phyloP scores from a whole-genome alignment of 2,113 vertebrate species.

The Prolemur simus region DNA sequence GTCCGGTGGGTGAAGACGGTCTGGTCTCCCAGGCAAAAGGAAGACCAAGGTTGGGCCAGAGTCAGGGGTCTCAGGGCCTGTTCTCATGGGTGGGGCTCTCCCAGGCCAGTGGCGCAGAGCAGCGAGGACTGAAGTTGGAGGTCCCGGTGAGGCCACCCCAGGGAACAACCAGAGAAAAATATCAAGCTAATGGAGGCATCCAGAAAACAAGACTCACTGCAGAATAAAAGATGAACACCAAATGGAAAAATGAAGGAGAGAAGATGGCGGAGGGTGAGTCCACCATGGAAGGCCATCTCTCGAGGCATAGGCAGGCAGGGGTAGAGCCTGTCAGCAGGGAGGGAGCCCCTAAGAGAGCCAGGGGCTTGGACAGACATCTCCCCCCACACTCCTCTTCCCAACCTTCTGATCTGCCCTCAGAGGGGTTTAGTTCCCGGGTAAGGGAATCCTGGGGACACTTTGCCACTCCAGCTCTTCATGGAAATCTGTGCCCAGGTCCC shows the following conservation, averaged over 20 bases:
- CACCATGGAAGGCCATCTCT: not conserved
- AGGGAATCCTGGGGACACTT: not conserved
- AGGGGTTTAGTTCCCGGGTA: not conserved
- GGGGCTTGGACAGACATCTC: too few species aligned
- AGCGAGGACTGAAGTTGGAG: not conserved
- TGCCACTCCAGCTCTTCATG: not conserved
- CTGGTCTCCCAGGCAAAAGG: not conserved
- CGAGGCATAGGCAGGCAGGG: not conserved
- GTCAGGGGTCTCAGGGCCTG: not conserved
- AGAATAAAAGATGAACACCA: not conserved
- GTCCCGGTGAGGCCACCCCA: not conserved
- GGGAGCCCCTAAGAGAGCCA: not conserved
- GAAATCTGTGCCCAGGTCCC: not conserved
- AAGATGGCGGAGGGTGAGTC: not conserved
- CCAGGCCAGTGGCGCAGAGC: fast-evolving
- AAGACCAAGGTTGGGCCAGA: not conserved
- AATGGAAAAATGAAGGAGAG: not conserved
- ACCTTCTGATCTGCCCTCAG: not conserved
- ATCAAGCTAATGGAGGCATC: not conserved
- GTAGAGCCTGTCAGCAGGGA: not conserved
- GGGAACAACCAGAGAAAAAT: not conserved
- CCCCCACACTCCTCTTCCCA: not conserved
- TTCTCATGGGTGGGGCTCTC: not conserved
- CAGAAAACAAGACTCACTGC: not conserved
- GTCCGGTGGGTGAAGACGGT: not conserved